Percentiles rank a stretch among this genome's conserved stretches.
These are phyloP conservation scores for Steinernema scapterisci DNA, from an alignment of 2,888 invertebrate species.

Conservation along the genomic window DNA sequence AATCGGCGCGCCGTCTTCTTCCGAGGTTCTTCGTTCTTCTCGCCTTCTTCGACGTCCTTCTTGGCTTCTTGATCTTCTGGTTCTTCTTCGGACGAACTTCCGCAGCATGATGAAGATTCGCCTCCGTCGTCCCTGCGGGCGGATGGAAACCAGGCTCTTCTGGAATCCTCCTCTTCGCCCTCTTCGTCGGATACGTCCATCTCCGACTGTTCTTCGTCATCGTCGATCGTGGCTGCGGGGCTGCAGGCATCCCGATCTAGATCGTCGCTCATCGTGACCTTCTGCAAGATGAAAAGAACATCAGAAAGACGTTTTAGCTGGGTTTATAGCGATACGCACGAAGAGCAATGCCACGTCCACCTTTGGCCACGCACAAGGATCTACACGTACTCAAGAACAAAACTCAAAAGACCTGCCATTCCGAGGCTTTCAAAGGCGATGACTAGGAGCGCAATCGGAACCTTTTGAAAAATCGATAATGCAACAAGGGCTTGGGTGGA, in stretches of 20 bases:
- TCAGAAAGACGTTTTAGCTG: not conserved
- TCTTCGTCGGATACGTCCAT: slow-evolving; percentile 20
- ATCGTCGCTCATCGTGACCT: not conserved
- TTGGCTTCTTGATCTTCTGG: not conserved
- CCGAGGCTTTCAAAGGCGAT: too few relatives aligned
- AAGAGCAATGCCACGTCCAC: too few relatives aligned
- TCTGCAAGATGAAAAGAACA: not conserved
- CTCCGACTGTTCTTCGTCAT: slow-evolving; percentile 13
- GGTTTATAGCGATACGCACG: too few relatives aligned
- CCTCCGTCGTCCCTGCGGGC: not conserved
- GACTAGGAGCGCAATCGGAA: too few relatives aligned
- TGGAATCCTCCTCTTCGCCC: slow-evolving; percentile 1
- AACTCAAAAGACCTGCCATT: too few relatives aligned
- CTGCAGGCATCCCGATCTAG: not conserved
- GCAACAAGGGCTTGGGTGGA: too few relatives aligned
- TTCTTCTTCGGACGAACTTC: slow-evolving; percentile 14
- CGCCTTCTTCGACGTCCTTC: not conserved
- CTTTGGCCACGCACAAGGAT: too few relatives aligned
- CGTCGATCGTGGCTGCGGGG: slow-evolving; percentile 5
- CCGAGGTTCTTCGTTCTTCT: not conserved
- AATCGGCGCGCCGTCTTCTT: not conserved
- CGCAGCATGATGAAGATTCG: slow-evolving; percentile 4
- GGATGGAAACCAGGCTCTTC: not conserved
- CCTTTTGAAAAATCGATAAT: too few relatives aligned
- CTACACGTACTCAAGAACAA: too few relatives aligned